A percentile compares a stretch with the other conserved stretches of the same genome.
Evolutionary conservation across 2,888 invertebrate genomes (phyloP).

Genomic region (Sesia apiformis): DNA sequence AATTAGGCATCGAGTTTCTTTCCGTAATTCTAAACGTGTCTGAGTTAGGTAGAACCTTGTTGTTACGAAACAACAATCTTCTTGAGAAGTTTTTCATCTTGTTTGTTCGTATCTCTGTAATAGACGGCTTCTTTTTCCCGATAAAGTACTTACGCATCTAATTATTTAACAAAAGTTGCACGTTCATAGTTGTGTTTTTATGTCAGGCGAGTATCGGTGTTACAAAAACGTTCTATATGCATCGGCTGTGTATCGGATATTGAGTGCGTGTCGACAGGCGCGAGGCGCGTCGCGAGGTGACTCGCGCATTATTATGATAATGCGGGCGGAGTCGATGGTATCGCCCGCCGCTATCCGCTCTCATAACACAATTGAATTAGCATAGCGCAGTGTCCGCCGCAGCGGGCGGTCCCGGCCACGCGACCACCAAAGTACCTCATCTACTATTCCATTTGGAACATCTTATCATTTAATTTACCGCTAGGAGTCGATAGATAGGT

Average conservation of each 20-base stretch:
- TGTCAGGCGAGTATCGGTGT: background rate
- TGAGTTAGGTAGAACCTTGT: too few species aligned
- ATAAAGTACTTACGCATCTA: too few species aligned
- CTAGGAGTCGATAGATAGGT: background rate
- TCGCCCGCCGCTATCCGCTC: conserved; percentile 47
- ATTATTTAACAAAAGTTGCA: background rate
- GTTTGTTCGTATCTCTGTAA: too few species aligned
- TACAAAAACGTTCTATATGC: conserved; percentile 3
- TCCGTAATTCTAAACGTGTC: conserved; percentile 23
- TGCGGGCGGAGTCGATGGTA: conserved; percentile 60
- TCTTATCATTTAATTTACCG: conserved; percentile 16
- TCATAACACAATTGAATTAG: conserved; percentile 71
- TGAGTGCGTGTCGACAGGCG: conserved; percentile 39
- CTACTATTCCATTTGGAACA: conserved; percentile 27
- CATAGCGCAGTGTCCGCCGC: conserved; percentile 56
- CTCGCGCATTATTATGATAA: conserved; percentile 72
- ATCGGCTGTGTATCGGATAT: conserved; percentile 26
- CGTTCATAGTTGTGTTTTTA: background rate
- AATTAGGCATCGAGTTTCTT: conserved; percentile 50
- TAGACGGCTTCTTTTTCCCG: too few species aligned
- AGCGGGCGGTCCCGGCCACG: conserved; percentile 67
- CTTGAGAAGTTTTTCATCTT: too few species aligned
- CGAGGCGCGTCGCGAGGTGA: conserved; percentile 43
- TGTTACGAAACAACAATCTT: too few species aligned
- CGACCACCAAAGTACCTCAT: conserved; percentile 47